phyloP scores from a whole-genome alignment of 2,888 invertebrate species.

The Dynastes maya region DNA sequence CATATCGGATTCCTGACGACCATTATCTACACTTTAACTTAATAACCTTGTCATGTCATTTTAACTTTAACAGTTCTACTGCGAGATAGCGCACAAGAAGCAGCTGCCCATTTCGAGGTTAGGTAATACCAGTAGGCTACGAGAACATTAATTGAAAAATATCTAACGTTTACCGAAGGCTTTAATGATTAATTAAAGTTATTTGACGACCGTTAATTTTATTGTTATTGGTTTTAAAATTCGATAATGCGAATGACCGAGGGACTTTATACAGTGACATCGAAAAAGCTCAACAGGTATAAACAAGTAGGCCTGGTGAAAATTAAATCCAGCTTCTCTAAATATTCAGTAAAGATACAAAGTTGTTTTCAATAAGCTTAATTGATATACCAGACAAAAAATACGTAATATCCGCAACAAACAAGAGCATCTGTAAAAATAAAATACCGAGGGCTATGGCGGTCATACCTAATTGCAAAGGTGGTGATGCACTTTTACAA shows the following conservation, averaged over 20 bases:
- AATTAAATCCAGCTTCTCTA: too few relatives aligned
- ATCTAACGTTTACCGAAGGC: neutral
- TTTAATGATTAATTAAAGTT: conserved; percentile 9
- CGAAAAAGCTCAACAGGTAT: too few relatives aligned
- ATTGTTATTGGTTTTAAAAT: neutral
- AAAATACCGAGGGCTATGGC: neutral
- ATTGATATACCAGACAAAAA: too few relatives aligned
- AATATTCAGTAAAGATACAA: too few relatives aligned
- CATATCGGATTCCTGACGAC: neutral
- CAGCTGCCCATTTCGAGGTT: neutral
- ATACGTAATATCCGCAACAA: neutral
- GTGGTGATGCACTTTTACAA: conserved; percentile 31
- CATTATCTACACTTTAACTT: conserved; percentile 33
- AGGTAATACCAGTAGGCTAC: conserved; percentile 17
- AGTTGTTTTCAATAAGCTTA: too few relatives aligned
- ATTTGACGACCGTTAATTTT: neutral
- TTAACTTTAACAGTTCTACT: conserved; percentile 15
- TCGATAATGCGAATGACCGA: neutral
- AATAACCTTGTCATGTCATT: conserved; percentile 1
- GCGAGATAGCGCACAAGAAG: neutral
- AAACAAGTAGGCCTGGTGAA: too few relatives aligned
- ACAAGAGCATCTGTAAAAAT: conserved; percentile 20
- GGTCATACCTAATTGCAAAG: conserved; percentile 12
- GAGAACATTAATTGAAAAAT: conserved; percentile 10
- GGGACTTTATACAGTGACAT: too few relatives aligned